Conservation (phyloP, 2,113 vertebrate genomes). For the Gnathonemus echidnorhynchus region DNA sequence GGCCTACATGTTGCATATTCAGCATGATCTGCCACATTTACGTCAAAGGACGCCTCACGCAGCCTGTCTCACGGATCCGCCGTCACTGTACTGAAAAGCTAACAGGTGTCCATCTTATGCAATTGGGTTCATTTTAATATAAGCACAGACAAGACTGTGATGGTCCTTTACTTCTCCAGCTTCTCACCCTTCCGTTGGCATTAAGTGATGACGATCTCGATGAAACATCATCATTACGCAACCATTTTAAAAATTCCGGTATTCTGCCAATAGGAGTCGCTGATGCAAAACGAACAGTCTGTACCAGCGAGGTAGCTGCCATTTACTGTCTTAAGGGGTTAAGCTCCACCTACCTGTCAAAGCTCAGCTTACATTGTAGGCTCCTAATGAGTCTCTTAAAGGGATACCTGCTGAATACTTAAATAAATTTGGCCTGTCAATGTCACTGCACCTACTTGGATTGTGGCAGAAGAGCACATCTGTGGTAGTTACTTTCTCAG, state of each 20-base stretch:
- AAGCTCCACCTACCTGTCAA: neutral
- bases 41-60: neutral
- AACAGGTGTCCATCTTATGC: slow-evolving; percentile 10
- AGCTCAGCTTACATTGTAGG: neutral
- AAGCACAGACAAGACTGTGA: neutral
- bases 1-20: neutral
- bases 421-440: neutral
- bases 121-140: neutral
- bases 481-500: neutral
- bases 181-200: neutral
- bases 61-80: neutral
- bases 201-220: neutral
- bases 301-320: neutral
- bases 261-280: neutral
- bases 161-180: neutral
- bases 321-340: neutral
- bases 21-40: neutral
- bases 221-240: neutral
- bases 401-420: neutral
- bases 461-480: neutral
- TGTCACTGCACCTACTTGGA: neutral
- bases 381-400: neutral
- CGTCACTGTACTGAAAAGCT: neutral
- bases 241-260: neutral
- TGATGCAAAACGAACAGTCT: neutral